Base-by-base conservation (phyloP, 2,113 vertebrate genomes). In the Triplophysa rosa region DNA sequence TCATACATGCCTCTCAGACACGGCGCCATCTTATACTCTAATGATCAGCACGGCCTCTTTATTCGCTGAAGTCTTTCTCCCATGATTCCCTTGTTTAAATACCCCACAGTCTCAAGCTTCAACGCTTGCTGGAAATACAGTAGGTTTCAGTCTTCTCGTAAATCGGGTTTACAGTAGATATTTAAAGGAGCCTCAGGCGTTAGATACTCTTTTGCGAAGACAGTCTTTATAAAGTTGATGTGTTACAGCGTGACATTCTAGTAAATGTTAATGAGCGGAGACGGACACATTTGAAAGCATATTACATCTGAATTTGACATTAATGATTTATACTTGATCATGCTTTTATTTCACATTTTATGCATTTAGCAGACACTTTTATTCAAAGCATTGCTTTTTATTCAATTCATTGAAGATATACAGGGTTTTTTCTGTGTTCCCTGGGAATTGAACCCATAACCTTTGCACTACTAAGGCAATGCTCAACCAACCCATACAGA, bases 11-110 rank as follows among this genome's bases (percentile, higher is more conserved):
- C 23, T 67, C 69, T 77, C 70, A 75, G 80, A 81, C 67, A 80
- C 66, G 66, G 56, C 83, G 73, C 72, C 75, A 82, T 83, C 70
- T 83, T 79, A 70, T 78, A 77, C 74, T 77, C 79, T 83, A 86
- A 86, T 79, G 79, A 83, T 81, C 65, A 71, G 78, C 62, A 23
- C 52, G 77, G 45, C 75, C 76, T 76, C 61, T 79, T 40, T 59
- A 58, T 76, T 61, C 62, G 24, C 75, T 23, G 52, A 56, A 24
- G 56, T 64, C 24, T 14, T 73, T 49, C 71, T 62, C 40, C 21
- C 37, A 47, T 63, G 72, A 74, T 74, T 74, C 59, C 23, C 40
- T 74, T 47, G 26, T 49, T 77, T 76, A 52, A 76, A 76, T 42
- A 26, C 65, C 49, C 33, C 59, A 29, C 26, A 4, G 3, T 74